Conservation (phyloP, 2,113 vertebrate species). For the Thunnus maccoyii region DNA sequence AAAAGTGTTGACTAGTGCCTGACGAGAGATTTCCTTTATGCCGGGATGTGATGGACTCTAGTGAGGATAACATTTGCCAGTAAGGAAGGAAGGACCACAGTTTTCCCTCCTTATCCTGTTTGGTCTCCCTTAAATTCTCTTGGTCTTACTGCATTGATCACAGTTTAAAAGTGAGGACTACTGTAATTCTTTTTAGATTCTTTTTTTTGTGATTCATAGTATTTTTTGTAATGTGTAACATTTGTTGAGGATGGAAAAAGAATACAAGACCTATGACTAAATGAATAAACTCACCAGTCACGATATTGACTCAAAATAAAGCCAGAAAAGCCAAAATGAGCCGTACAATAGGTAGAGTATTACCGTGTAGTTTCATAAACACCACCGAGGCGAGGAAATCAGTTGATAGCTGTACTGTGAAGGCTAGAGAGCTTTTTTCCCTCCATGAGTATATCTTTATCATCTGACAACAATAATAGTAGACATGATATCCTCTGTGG, state of each 20-base stretch:
- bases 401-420: no score
- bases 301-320: no score
- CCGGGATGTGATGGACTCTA: constrained; percentile 56
- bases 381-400: no score
- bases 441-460: no score
- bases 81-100: constrained; percentile 55
- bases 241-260: not conserved
- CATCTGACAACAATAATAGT: no score
- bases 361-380: no score
- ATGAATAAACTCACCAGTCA: no score
- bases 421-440: no score
- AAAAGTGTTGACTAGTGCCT: constrained; percentile 53
- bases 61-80: constrained; percentile 47
- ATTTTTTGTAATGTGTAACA: not conserved
- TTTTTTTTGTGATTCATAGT: not conserved
- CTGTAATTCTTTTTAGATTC: not conserved
- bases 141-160: not conserved
- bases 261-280: no score
- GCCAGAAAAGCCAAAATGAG: no score
- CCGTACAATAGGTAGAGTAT: no score
- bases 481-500: no score
- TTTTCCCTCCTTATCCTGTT: constrained; percentile 69
- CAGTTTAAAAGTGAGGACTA: not conserved
- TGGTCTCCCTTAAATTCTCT: constrained; percentile 17
- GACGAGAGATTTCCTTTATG: constrained; percentile 57